Conservation (phyloP, 2,888 invertebrate genomes). For the Mythimna lalbum region DNA sequence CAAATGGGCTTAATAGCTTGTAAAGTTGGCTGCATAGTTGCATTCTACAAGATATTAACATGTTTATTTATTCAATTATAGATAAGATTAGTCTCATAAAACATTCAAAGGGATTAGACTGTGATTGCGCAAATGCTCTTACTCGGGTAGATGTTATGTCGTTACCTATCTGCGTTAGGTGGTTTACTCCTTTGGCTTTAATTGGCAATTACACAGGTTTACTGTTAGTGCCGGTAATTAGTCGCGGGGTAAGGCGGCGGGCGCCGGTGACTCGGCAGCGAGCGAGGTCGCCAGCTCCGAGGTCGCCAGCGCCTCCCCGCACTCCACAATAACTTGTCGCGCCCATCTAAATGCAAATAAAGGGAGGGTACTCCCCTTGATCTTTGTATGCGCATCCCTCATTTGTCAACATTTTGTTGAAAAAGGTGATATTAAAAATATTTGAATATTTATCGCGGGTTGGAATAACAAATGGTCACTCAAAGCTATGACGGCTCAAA, state of each 20-base stretch:
- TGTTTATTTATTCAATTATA: conserved; percentile 63
- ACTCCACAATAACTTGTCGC: conserved; percentile 82
- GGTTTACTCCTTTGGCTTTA: conserved; percentile 61
- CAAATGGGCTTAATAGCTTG: conserved; percentile 57
- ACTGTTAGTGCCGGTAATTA: conserved; percentile 78
- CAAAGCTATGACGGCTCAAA: conserved; percentile 13
- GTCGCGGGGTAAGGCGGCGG: conserved; percentile 65
- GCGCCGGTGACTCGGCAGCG: conserved; percentile 59
- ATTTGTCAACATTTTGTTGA: conserved; percentile 83
- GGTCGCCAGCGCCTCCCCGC: conserved; percentile 58
- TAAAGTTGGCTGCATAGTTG: conserved; percentile 54
- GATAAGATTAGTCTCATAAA: conserved; percentile 58
- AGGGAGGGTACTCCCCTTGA: conserved; percentile 78
- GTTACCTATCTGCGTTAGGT: conserved; percentile 46
- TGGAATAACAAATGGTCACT: conserved; percentile 52
- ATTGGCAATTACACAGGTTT: conserved; percentile 71
- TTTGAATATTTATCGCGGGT: conserved; percentile 58
- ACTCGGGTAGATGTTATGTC: conserved; percentile 29
- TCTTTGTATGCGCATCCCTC: conserved; percentile 83
- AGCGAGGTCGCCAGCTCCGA: conserved; percentile 53
- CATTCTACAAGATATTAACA: conserved; percentile 67
- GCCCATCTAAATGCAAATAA: conserved; percentile 88
- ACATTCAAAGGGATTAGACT: conserved; percentile 48
- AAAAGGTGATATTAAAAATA: conserved; percentile 68
- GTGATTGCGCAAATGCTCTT: conserved; percentile 47